Conservation (phyloP, 2,888 invertebrate genomes). For the Apoda limacodes region DNA sequence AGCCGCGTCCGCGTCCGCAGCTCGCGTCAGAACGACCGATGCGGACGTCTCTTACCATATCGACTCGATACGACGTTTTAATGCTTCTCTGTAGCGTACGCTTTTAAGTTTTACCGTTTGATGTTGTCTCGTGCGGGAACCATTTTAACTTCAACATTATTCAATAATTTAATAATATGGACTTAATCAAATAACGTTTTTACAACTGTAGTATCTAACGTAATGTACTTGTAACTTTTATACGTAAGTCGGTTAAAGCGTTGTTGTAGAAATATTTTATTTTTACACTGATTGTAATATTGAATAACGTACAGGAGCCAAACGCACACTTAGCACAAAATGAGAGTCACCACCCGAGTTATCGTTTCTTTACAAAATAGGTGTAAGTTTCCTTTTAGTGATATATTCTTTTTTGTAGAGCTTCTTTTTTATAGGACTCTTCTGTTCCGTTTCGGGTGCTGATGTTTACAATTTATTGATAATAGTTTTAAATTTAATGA, state of each 20-base stretch:
- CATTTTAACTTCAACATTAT: slow-evolving; percentile 27
- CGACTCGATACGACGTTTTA: slow-evolving; percentile 39
- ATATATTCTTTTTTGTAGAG: too few species aligned
- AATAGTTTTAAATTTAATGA: too few species aligned
- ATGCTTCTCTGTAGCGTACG: slow-evolving; percentile 19
- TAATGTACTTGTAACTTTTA: slow-evolving; percentile 40
- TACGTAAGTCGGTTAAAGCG: slow-evolving; percentile 45
- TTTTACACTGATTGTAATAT: slow-evolving; percentile 48
- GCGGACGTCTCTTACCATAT: slow-evolving; percentile 42
- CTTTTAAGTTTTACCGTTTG: slow-evolving; percentile 48
- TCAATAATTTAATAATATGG: slow-evolving; percentile 27
- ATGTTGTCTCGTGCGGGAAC: slow-evolving; percentile 44
- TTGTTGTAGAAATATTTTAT: slow-evolving; percentile 43
- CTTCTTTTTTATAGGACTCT: too few species aligned
- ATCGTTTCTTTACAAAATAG: too few species aligned
- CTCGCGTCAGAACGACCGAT: background rate
- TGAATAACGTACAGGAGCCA: slow-evolving; percentile 26
- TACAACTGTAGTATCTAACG: slow-evolving; percentile 19
- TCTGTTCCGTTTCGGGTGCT: too few species aligned
- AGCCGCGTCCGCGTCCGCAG: slow-evolving; percentile 3
- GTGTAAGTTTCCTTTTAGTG: too few species aligned
- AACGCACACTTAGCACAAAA: slow-evolving; percentile 47
- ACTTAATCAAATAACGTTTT: slow-evolving; percentile 30
- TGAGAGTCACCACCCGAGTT: too few species aligned
- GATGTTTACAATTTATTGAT: too few species aligned